Evolutionary conservation across 2,797 vertebrate species (phyloP), one percentile per base, ranked within the genome.

Genomic region (Malacoraja senta): DNA sequence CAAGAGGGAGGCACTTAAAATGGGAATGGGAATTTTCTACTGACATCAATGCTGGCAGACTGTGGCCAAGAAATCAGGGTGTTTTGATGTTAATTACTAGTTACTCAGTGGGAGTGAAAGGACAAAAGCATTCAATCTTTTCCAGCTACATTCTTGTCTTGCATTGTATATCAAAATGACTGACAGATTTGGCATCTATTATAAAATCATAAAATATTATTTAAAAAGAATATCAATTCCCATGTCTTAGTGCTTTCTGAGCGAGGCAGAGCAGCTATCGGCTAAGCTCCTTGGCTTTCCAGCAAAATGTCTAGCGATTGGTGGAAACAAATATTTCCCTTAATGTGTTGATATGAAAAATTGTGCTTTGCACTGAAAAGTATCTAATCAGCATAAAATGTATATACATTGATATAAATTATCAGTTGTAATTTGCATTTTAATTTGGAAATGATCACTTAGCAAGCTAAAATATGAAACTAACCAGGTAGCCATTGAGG

Each of bases 391-490:
- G 0, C 26, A 6, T 91, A 44, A 74, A 91, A 44, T 72, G 21
- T 21, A 72, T 35, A 72, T 72, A 12, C 32, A 72, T 72, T 19
- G n/a, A n/a, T n/a, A n/a, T n/a, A n/a, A n/a, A n/a, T n/a, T n/a
- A n/a, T n/a, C n/a, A n/a, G n/a, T 79, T 93, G 3, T 32, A 10
- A 35, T 93, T 93, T 63, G 32, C 12, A 80, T 63, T 93, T 81
- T 93, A 26, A 17, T 21, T 78, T 61, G 74, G 15, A 93, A 93
- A 0, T 77, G 9, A 77, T 8, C 44, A 29, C 71, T 78, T 29
- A 76, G 21, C 12, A 38, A 63, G 65, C 35, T 15, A 29, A 24
- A 8, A 58, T 38, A 2, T 74, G 19, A 92, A 92, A 74, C 44
- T 15, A 72, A 72, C 65, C 44, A 26, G 44, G 32, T 8, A 8